These are phyloP conservation scores for Penaeus monodon DNA, from an alignment of 2,888 invertebrate genomes.

Conservation along the genomic window DNA sequence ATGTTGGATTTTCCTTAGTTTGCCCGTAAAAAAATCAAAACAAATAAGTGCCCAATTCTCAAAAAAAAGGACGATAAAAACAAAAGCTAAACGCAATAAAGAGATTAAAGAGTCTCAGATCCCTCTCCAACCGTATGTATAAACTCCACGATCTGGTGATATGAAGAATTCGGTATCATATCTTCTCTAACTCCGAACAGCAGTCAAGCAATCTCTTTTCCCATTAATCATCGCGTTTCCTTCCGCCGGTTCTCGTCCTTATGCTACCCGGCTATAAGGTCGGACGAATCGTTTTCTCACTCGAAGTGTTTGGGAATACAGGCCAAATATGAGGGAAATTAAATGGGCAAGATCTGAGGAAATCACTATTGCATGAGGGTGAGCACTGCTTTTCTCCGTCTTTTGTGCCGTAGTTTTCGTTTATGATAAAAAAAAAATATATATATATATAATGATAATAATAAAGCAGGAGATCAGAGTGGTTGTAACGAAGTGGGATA, in stretches of 20 bases:
- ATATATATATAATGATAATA: no score
- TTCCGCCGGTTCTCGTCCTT: constrained; percentile 28
- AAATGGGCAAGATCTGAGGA: constrained; percentile 30
- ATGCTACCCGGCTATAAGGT: constrained; percentile 26
- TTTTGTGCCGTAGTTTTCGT: not conserved
- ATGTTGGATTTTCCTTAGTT: no score
- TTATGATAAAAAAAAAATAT: no score
- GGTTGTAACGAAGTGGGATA: no score
- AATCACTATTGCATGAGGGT: constrained; percentile 16
- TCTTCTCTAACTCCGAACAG: constrained; percentile 48
- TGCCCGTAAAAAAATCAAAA: no score
- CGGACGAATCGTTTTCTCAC: not conserved
- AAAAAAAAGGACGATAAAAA: not conserved
- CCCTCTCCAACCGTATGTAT: constrained; percentile 36
- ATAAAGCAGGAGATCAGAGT: no score
- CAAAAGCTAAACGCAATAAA: constrained; percentile 1
- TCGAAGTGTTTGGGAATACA: constrained; percentile 11
- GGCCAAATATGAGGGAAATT: constrained; percentile 39
- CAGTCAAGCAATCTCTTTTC: constrained; percentile 44
- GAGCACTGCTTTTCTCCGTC: not conserved
- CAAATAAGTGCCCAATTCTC: no score
- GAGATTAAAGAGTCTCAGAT: constrained; percentile 10
- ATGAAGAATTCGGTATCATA: constrained; percentile 58
- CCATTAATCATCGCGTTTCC: constrained; percentile 56
- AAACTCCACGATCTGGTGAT: constrained; percentile 49